A percentile compares a stretch with the other conserved stretches of the same genome.
These are phyloP conservation scores for Tychaedon coryphoeus DNA, from an alignment of 2,113 vertebrate species.

Conservation along the genomic window DNA sequence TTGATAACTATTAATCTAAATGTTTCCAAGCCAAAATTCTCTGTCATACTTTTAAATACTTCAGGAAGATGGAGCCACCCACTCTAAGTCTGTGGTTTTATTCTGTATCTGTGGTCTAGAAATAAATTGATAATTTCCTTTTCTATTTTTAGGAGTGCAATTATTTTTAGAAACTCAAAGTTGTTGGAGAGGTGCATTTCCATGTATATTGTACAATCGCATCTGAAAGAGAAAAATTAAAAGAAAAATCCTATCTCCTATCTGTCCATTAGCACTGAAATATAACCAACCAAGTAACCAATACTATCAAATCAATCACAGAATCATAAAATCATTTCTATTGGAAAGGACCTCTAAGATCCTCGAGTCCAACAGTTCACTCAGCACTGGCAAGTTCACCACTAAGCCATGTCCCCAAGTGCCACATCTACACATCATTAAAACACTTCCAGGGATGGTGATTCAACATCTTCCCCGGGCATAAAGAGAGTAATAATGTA, in stretches of 20 bases:
- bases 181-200: background rate
- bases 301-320: background rate
- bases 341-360: background rate
- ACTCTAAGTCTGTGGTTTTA: background rate
- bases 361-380: background rate
- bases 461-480: background rate
- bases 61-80: background rate
- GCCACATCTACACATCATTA: background rate
- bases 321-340: background rate
- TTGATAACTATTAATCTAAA: background rate
- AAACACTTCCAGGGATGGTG: background rate
- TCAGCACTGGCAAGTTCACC: background rate
- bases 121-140: background rate
- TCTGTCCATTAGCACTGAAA: background rate
- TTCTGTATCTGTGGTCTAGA: background rate
- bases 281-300: background rate
- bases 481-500: background rate
- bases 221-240: background rate
- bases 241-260: background rate
- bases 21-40: background rate
- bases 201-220: background rate
- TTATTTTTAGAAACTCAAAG: background rate
- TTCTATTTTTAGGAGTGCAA: background rate
- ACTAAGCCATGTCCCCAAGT: background rate
- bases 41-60: background rate